A percentile compares a stretch with the other conserved stretches of the same genome.
Conservation (phyloP, 2,797 vertebrate species). For the Hydrolagus colliei region DNA sequence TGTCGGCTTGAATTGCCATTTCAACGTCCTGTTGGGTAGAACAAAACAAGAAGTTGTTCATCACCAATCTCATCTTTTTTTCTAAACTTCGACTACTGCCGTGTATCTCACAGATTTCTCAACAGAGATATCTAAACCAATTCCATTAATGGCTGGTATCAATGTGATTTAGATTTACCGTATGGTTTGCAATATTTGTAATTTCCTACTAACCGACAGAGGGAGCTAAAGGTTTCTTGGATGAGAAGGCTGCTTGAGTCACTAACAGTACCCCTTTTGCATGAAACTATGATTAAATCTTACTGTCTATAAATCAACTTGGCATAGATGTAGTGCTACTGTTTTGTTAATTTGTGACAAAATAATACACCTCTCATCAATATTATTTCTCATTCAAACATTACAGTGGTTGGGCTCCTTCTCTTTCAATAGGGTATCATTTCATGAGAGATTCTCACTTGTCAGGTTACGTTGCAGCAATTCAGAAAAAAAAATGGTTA, state of each 20-base stretch:
- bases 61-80: no score
- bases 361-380: neutral
- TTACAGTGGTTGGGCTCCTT: neutral
- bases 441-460: neutral
- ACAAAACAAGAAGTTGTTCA: no score
- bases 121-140: neutral
- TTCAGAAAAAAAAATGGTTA: neutral
- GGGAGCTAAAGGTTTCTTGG: neutral
- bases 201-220: slow-evolving; percentile 9
- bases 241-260: neutral
- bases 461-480: neutral
- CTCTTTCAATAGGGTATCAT: neutral
- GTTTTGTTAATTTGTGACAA: neutral
- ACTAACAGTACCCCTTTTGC: neutral
- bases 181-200: neutral
- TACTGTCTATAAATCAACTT: neutral
- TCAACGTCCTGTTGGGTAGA: no score
- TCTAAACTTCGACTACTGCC: no score
- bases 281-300: neutral
- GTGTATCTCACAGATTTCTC: no score
- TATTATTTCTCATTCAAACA: neutral
- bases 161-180: neutral
- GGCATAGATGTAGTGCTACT: neutral
- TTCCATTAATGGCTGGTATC: neutral
- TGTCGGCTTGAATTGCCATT: no score